These are phyloP conservation scores for Drosophila mauritiana DNA, from an alignment of 1,140 invertebrate species.

Conservation along the genomic window DNA sequence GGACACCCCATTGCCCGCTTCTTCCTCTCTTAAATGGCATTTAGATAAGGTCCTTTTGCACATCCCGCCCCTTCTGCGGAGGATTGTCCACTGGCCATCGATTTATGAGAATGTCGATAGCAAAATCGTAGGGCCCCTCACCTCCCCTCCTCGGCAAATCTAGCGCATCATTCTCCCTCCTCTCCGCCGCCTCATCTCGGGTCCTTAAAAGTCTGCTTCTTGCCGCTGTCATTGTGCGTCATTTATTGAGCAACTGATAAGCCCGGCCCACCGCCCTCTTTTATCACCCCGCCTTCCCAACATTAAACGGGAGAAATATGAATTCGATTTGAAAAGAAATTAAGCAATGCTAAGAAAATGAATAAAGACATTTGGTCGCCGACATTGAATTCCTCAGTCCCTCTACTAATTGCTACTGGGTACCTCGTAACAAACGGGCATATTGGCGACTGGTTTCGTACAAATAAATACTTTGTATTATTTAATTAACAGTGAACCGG, in stretches of 20 bases:
- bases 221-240: constrained; percentile 52
- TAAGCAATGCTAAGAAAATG: constrained; percentile 50
- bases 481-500: too few relatives aligned
- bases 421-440: background rate
- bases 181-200: background rate
- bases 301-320: constrained; percentile 57
- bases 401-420: constrained; percentile 12
- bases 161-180: constrained; percentile 27
- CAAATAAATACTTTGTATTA: background rate
- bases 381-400: constrained; percentile 17
- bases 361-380: constrained; percentile 76
- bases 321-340: constrained; percentile 76
- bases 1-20: background rate
- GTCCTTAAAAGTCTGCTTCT: constrained; percentile 4
- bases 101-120: constrained; percentile 67
- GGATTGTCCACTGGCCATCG: constrained; percentile 58
- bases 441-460: background rate
- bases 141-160: constrained; percentile 13
- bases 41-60: constrained; percentile 66
- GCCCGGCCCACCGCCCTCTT: constrained; percentile 9
- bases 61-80: constrained; percentile 13
- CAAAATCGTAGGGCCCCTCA: constrained; percentile 15
- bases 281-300: background rate
- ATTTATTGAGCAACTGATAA: constrained; percentile 74
- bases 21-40: constrained; percentile 71